Base-by-base conservation (phyloP, 1,140 invertebrate species). In the Leptinotarsa undecemlineata region DNA sequence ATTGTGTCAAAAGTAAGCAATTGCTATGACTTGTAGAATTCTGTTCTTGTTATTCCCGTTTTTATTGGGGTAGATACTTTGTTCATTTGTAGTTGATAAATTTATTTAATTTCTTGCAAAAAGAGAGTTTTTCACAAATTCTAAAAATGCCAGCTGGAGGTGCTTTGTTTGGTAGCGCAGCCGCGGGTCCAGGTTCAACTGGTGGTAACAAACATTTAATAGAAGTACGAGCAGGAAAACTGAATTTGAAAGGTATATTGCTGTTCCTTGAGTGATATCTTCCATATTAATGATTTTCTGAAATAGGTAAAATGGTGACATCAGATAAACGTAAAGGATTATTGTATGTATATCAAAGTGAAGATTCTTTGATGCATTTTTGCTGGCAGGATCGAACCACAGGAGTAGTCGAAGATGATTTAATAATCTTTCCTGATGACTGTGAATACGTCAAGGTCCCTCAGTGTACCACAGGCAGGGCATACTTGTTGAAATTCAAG, bases 351-450 rank as follows among this genome's bases (percentile, higher is more conserved):
- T 95, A 97, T 84, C 96, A 98, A 83, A 94, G 95, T 23, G 97
- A 99, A 76, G 98, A 99, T 86, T 94, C 95, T 17, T 75, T 85
- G 20, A 85, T 85, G 84, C 84, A 85, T 74, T 85, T 85, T 76
- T 84, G 84, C 67, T 85, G 84, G 84, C 80, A 82, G 79, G 80
- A 84, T 77, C 69, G 81, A 13, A 82, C 82, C 67, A 80, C 79
- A 71, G 84, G 88, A 67, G 88, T 90, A 75, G 88, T 90, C 20
- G 89, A 91, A 81, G 90, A 91, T 84, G 98, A 99, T 89, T 87
- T 99, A 26, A 96, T 99, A 60, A 98, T 99, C 79, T 99, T 99
- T 79, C 98, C 97, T 42, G 98, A 99, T 86, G 98, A 99, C 85
- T 97, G 96, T 84, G 98, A 99, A 86, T 99, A 98, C 87, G 95